Evolutionary conservation across 2,113 vertebrate species (phyloP).

Genomic region (Trichomycterus rosablanca): DNA sequence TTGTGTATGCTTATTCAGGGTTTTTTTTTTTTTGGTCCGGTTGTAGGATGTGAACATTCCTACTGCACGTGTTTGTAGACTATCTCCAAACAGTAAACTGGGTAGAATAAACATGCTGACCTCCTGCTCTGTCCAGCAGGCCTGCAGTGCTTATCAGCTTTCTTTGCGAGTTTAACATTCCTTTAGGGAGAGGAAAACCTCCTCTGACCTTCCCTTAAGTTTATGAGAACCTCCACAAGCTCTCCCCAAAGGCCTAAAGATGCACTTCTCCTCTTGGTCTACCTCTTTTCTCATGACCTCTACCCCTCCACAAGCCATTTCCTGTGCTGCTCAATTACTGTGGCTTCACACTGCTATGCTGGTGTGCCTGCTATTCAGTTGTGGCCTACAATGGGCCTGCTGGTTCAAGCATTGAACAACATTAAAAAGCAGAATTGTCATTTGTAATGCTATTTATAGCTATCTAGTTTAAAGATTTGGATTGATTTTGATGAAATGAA

Average conservation of each 20-base stretch:
- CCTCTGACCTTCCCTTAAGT: constrained; percentile 20
- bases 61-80: background rate
- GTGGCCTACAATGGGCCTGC: constrained; percentile 15
- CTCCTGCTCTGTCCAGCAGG: constrained; percentile 14
- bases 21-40: background rate
- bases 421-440: too few species aligned
- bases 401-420: background rate
- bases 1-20: background rate
- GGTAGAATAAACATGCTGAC: constrained; percentile 28
- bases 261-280: constrained; percentile 49
- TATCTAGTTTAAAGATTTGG: too few species aligned
- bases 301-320: constrained; percentile 54
- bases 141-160: constrained; percentile 32
- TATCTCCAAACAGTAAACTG: background rate
- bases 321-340: constrained; percentile 55
- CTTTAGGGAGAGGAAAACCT: constrained; percentile 49
- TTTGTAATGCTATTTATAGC: too few species aligned
- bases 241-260: constrained; percentile 42
- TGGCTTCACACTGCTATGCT: constrained; percentile 21
- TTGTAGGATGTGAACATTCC: constrained; percentile 8
- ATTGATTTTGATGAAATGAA: too few species aligned
- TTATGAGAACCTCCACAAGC: constrained; percentile 30
- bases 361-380: constrained; percentile 51
- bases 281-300: constrained; percentile 39
- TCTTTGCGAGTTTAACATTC: constrained; percentile 56